Conservation (phyloP, 2,797 vertebrate genomes). For the Eupleurogrammus muticus region DNA sequence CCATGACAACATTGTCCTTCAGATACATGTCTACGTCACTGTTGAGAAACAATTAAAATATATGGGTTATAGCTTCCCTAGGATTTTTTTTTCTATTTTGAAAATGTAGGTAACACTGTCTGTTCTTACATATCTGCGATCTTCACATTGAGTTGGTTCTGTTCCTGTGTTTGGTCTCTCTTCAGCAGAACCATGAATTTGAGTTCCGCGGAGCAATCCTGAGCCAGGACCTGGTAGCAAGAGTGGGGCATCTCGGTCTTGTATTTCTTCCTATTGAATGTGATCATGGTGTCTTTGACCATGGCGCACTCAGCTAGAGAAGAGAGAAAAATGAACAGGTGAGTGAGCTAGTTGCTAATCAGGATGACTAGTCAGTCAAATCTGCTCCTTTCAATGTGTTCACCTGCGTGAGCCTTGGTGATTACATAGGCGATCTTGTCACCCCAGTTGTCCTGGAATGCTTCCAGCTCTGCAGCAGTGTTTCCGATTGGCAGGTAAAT, state of each 20-base stretch:
- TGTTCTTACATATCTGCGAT: slow-evolving; percentile 82
- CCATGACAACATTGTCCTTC: slow-evolving; percentile 53
- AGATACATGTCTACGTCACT: slow-evolving; percentile 84
- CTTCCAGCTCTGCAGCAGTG: slow-evolving; percentile 58
- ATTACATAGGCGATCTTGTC: slow-evolving; percentile 64
- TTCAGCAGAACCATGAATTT: slow-evolving; percentile 87
- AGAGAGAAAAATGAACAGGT: neutral
- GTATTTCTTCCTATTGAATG: slow-evolving; percentile 74
- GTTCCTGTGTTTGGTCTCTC: slow-evolving; percentile 69
- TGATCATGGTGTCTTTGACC: slow-evolving; percentile 52
- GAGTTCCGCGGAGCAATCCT: slow-evolving; percentile 85
- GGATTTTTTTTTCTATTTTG: neutral
- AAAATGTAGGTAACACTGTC: neutral
- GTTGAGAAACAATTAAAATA: slow-evolving; percentile 40
- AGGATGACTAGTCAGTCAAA: neutral
- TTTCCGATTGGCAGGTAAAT: slow-evolving; percentile 70
- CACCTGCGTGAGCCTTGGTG: slow-evolving; percentile 71
- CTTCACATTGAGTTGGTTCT: slow-evolving; percentile 79
- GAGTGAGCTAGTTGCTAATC: neutral
- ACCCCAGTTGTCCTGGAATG: slow-evolving; percentile 44
- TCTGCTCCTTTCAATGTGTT: slow-evolving; percentile 11
- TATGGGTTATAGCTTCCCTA: neutral
- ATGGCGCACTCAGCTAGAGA: slow-evolving; percentile 68
- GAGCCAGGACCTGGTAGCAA: slow-evolving; percentile 86
- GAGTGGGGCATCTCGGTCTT: slow-evolving; percentile 80